Evolutionary conservation across 2,113 vertebrate genomes (phyloP), one percentile per base, ranked within the genome.

Genomic region (Boleophthalmus pectinirostris): DNA sequence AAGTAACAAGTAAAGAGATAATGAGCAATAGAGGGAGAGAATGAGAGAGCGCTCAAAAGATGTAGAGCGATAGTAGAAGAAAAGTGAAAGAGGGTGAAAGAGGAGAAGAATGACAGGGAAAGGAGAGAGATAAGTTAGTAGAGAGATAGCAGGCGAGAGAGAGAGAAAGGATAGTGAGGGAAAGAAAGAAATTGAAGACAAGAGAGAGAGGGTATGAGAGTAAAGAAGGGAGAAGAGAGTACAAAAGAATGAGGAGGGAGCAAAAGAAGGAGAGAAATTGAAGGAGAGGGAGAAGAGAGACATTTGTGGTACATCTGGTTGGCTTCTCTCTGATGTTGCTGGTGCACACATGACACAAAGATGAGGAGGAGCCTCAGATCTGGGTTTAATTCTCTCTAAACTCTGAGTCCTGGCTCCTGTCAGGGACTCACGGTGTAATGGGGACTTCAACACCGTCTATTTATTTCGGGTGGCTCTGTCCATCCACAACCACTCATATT

Each of bases 381-480:
- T 88, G 85, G 78, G 74, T 86, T 85, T 88, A 60, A 90, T 90
- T 46, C 45, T 64, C 78, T 66, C 29, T 53, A 70, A 24, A 25
- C 51, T 54, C 60, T 58, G 20, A 46, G 47, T 38, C 84, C 88
- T 90, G 90, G 63, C 84, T 90, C 74, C 10, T 68, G 66, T 90
- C 87, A 90, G 66, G 66, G 77, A 82, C 74, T 69, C 53, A 74
- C 72, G 58, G 29, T 1, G 38, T 91, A 85, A 89, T 82, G 82
- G 82, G n/a, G 67, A 84, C 67, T 81, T 84, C 78, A 83, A 85
- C 83, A 53, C 70, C 83, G 81, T 88, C 85, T 82, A 81, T 81
- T 88, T 87, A 73, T 82, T 87, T 90, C 73, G 85, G 87, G 89
- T 89, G 88, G 83, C 70, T 89, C 69, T 79, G 87, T 90, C 86